These are phyloP conservation scores for Aphrophora alni DNA, from an alignment of 2,888 invertebrate species.

Conservation along the genomic window DNA sequence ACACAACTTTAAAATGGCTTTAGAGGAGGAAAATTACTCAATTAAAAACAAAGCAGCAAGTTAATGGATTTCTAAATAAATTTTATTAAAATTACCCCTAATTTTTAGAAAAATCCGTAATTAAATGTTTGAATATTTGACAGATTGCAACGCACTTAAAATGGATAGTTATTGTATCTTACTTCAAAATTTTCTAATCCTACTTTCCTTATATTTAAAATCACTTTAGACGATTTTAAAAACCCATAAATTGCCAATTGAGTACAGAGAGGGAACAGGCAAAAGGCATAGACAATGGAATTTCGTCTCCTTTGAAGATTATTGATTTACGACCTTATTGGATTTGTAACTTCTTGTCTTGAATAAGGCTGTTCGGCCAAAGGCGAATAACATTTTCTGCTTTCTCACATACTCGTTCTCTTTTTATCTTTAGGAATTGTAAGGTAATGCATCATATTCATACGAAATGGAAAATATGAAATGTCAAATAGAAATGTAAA, in stretches of 20 bases:
- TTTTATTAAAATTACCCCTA: no score
- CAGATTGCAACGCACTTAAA: no score
- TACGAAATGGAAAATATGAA: no score
- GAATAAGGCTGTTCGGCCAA: neutral
- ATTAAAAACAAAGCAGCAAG: no score
- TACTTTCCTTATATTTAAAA: neutral
- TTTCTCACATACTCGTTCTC: neutral
- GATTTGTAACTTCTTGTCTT: neutral
- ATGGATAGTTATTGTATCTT: no score
- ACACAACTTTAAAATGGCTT: no score
- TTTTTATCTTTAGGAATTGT: neutral
- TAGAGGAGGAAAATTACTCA: no score
- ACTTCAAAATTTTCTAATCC: neutral
- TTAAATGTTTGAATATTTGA: no score
- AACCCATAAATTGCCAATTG: neutral
- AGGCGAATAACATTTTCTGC: neutral
- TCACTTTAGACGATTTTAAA: neutral
- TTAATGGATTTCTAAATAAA: no score
- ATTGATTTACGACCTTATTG: neutral
- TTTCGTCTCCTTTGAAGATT: neutral
- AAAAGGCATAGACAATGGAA: conserved; percentile 6
- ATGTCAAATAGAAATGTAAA: no score
- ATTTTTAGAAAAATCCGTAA: no score
- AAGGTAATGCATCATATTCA: neutral
- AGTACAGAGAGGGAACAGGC: neutral